Base-by-base conservation (phyloP, 2,113 vertebrate species). In the Mionectes macconnelli region DNA sequence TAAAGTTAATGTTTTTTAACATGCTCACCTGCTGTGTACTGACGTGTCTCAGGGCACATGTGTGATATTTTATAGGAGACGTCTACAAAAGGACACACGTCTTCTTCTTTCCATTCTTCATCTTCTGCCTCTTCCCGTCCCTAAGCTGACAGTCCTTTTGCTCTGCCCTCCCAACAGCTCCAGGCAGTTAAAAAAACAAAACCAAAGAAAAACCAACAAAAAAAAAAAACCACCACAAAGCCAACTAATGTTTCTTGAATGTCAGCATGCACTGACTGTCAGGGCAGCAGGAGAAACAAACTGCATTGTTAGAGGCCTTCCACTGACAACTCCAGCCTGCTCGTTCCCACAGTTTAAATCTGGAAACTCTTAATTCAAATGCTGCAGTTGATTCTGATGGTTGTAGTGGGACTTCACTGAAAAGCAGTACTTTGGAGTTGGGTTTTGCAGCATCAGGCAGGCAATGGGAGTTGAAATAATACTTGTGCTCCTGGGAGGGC, bases 221-320 rank as follows among this genome's bases (percentile, higher is more conserved):
- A 27, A 12, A n/a, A 16, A 2, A n/a, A n/a, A n/a, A n/a, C 18
- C 14, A 59, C 39, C 16, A 18, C 21, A 21, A 91, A 74, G 47
- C 19, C 28, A 80, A 8, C 69, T 35, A 47, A 57, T 53, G 30
- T 80, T 89, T 81, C 66, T 81, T 84, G 60, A 88, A 84, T 70
- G 47, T 86, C 87, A 89, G 37, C 79, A 68, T 88, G 80, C 56
- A 79, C 53, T 76, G 84, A 70, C 40, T 85, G 52, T 93, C 52
- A 79, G 60, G 76, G 73, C 69, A 87, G 66, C 62, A 90, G 69
- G 80, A 95, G 60, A 95, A 90, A 93, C 80, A 94, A 84, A 88
- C 87, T 68, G 31, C n/a, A 28, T 52, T 93, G 69, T 95, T 83
- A 92, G 80, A 89, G 52, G 52, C 73, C 52, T 93, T 95, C 92